Evolutionary conservation across 1,140 invertebrate genomes (phyloP).

Genomic region (Sycobia sp.): DNA sequence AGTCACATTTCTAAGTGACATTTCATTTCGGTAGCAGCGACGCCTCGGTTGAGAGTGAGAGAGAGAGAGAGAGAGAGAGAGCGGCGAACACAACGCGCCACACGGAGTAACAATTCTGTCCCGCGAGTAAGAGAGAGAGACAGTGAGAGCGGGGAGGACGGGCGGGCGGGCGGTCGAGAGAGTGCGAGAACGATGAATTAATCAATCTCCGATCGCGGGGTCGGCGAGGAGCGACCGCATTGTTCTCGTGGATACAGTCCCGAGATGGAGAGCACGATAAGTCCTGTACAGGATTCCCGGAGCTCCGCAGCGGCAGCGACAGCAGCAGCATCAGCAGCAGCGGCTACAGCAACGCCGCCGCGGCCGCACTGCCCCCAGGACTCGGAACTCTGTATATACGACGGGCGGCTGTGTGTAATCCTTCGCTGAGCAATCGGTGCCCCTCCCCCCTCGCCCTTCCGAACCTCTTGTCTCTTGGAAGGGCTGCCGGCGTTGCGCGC

Average conservation of each 20-base stretch:
- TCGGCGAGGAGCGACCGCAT: conserved; percentile 24
- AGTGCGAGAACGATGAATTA: conserved; percentile 31
- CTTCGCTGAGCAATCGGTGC: conserved; percentile 26
- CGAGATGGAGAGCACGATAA: not conserved
- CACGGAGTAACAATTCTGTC: too few species aligned
- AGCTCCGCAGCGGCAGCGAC: too few species aligned
- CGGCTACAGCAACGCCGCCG: too few species aligned
- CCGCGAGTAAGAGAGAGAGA: too few species aligned
- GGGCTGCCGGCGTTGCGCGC: too few species aligned
- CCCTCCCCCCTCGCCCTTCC: not conserved
- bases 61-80: not conserved
- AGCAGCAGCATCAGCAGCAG: too few species aligned
- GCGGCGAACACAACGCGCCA: not conserved
- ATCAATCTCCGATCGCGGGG: conserved; percentile 29
- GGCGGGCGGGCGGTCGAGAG: conserved; percentile 10
- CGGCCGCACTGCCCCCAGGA: not conserved
- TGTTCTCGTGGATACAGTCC: conserved; percentile 20
- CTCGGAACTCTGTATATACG: conserved; percentile 21
- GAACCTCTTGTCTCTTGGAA: too few species aligned
- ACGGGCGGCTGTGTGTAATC: conserved; percentile 35
- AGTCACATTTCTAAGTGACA: too few species aligned
- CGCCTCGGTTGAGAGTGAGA: too few species aligned
- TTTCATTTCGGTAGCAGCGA: too few species aligned
- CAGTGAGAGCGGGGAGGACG: too few species aligned
- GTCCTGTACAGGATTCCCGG: too few species aligned